phyloP scores from a whole-genome alignment of 1,140 invertebrate genomes.

The Acromyrmex echinatior region DNA sequence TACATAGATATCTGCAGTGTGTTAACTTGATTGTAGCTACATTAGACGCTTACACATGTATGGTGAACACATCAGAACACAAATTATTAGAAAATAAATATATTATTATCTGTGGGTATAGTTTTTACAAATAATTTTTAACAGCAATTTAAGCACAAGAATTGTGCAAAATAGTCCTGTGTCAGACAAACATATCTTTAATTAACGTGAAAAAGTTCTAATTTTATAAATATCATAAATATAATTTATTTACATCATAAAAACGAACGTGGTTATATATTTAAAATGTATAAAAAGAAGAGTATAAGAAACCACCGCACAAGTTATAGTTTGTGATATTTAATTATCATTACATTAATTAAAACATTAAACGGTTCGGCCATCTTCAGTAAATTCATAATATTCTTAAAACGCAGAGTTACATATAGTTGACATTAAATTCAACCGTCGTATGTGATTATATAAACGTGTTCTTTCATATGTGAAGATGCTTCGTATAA shows the following conservation, averaged over 20 bases:
- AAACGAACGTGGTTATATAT: no score
- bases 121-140: not conserved
- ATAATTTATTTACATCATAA: not conserved
- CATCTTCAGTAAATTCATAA: no score
- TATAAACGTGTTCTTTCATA: no score
- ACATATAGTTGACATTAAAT: no score
- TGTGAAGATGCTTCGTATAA: no score
- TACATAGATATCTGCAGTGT: not conserved
- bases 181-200: not conserved
- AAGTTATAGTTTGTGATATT: no score
- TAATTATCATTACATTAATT: no score
- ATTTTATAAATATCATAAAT: slow-evolving; percentile 17
- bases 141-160: not conserved
- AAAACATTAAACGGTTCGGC: no score
- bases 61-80: not conserved
- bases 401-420: no score
- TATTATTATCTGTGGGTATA: not conserved
- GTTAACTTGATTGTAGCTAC: not conserved
- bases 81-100: not conserved
- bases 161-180: not conserved
- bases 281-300: no score
- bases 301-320: no score
- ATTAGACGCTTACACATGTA: not conserved
- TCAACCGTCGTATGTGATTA: no score
- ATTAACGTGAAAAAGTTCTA: not conserved